Base-by-base conservation (phyloP, 1,140 invertebrate genomes). In the Nylanderia fulva region DNA sequence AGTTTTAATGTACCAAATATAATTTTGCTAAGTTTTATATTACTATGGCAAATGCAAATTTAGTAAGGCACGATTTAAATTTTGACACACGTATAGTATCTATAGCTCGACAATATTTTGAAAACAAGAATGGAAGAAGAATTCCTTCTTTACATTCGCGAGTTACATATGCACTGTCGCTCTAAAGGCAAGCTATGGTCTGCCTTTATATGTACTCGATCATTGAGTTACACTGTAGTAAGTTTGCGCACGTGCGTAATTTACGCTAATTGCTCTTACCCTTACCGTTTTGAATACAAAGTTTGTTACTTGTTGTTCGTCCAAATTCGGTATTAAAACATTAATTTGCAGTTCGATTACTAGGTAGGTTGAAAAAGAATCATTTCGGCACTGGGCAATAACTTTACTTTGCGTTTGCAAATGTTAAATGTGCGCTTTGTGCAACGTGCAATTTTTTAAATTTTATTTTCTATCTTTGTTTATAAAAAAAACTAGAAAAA, bases 221-320 rank as follows among this genome's bases (percentile, higher is more conserved):
- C 84, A 87, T 88, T 74, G 85, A 27, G 33, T 63, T 11, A 42
- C 9, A 42, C 3, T 33, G n/a, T 3, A 77, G 63, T 85, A 76
- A 75, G 36, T 75, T 45, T 52, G 33, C 68, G 33, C 68, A 68
- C 75, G 52, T 61, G 29, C 63, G 54, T 54, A 61, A 83, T 83
- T 85, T 85, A 79, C 76, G 42, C 39, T 85, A 36, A 66, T 82
- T 85, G 68, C 82, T 39, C 13, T 36, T 24, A 29, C 29, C 61
- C 13, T 36, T 24, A 29, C 29, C 61, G 52, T 33, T 80, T 71
- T 80, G 77, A 80, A 80, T 80, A 80, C 64, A 52, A 13, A 80
- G 77, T 71, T n/a, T 36, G 36, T 58, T 45, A 45, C 77, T 56
- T 52, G 66, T 15, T 42, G 76, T n/a, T n/a, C 77, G 63, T 80